These are phyloP conservation scores for Eulacestoma nigropectus DNA, from an alignment of 2,113 vertebrate genomes.

Conservation along the genomic window DNA sequence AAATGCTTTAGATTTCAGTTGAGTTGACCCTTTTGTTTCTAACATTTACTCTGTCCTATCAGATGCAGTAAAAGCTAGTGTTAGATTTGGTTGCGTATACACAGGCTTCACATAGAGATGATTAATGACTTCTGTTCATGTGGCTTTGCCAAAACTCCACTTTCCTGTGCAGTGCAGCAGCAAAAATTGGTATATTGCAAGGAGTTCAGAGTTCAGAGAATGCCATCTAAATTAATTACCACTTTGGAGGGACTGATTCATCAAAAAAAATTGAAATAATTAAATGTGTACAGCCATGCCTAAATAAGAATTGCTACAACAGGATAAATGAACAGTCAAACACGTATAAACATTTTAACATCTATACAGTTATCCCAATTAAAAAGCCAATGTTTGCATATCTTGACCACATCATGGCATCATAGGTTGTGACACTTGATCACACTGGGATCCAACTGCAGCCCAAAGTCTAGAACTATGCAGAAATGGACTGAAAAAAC, in stretches of 20 bases:
- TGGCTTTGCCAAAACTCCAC: constrained; percentile 31
- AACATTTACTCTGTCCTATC: background rate
- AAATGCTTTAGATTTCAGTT: background rate
- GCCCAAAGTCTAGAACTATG: background rate
- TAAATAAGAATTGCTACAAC: constrained; percentile 43
- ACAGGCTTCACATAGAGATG: background rate
- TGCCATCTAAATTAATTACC: constrained; percentile 72
- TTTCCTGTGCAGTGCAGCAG: constrained; percentile 23
- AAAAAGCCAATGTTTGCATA: background rate
- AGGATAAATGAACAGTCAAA: background rate
- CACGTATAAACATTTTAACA: background rate
- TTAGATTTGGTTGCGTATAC: background rate
- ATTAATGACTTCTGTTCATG: background rate
- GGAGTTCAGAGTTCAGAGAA: constrained; percentile 63
- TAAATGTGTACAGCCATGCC: constrained; percentile 55
- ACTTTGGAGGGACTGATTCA: constrained; percentile 62
- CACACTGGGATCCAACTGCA: background rate
- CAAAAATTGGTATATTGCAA: constrained; percentile 24
- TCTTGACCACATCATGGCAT: background rate
- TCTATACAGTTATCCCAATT: background rate
- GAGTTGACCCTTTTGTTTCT: background rate
- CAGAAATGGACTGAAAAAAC: background rate
- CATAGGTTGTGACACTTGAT: background rate
- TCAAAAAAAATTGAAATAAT: constrained; percentile 61
- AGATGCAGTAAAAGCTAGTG: background rate